Evolutionary conservation across 2,797 vertebrate species (phyloP), one percentile per base, ranked within the genome.

Genomic region (Xerus rutilus): DNA sequence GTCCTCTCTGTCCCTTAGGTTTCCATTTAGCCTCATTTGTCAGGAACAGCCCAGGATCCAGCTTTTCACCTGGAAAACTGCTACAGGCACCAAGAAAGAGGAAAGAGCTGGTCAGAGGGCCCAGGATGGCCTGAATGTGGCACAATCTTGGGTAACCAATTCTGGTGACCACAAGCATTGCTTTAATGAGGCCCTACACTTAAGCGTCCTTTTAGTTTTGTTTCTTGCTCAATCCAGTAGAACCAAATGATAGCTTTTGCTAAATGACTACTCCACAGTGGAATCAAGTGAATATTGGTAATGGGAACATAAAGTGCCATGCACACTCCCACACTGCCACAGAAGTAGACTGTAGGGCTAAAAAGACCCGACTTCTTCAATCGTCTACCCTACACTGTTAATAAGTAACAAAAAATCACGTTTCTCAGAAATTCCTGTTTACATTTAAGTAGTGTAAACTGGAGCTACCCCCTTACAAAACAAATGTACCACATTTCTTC

Each of bases 391-490:
- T 85, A 82, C 45, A 30, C 77, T 65, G 20, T 76, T 84, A 23
- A 76, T 14, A 87, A 72, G 6, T 39, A 14, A 81, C 92, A 74
- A 88, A 72, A 84, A n/a, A 76, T 76, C 59, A 49, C 23, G 59
- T 43, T 84, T 84, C 81, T 72, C 30, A 30, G 65, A 85, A 85
- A 95, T 84, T 89, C 67, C 43, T 64, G 3, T 67, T 76, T 83
- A 52, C 15, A 54, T 59, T 49, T 83, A 77, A 32, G 67, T 84
- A 39, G 3, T 49, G 59, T 79, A 59, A 94, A 89, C 89, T 20
- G 15, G 13, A 87, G 43, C 23, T 35, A 65, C 18, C 43, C 30
- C 49, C 25, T 83, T 52, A 62, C 43, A 67, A 86, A 91, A 77
- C 32, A 81, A 89, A 65, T 81, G 9, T 15, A 20, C 12, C 23